Evolutionary conservation across 2,113 vertebrate species (phyloP).

Genomic region (Indicator maculatus): DNA sequence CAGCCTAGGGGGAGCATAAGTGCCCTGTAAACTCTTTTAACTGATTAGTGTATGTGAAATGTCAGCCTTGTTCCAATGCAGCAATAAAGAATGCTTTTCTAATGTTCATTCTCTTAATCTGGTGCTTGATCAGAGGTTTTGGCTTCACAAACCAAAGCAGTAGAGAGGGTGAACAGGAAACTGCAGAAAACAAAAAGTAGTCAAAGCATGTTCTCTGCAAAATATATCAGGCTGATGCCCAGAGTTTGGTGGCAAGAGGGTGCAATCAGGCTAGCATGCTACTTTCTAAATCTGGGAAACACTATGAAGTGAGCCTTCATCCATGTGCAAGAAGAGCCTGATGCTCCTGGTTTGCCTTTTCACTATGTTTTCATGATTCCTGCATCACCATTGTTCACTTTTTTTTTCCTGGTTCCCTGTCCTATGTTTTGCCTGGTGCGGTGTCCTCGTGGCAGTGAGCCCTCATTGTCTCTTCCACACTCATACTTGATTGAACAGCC

Average conservation of each 20-base stretch:
- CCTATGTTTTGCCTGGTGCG: accelerated
- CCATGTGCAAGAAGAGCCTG: background rate
- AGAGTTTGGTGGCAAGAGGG: accelerated
- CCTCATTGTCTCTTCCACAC: accelerated
- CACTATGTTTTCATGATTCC: background rate
- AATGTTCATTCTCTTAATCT: background rate
- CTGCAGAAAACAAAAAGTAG: background rate
- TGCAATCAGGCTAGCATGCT: background rate
- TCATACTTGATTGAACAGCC: background rate
- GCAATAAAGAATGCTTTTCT: conserved; percentile 42
- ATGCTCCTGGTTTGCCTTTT: background rate
- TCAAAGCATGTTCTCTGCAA: background rate
- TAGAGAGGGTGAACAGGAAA: conserved; percentile 5
- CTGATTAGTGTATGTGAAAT: conserved; percentile 7
- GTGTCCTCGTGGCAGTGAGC: accelerated
- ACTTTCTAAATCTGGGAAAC: background rate
- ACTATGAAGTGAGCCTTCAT: background rate
- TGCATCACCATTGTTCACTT: background rate
- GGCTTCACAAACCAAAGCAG: conserved; percentile 11
- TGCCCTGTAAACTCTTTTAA: conserved; percentile 21
- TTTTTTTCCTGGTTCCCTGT: background rate
- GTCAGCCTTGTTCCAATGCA: conserved; percentile 25
- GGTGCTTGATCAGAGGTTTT: conserved; percentile 19
- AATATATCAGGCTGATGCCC: background rate
- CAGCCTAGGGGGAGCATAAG: background rate